Conservation (phyloP, 2,888 invertebrate genomes). For the Amorpha juglandis region DNA sequence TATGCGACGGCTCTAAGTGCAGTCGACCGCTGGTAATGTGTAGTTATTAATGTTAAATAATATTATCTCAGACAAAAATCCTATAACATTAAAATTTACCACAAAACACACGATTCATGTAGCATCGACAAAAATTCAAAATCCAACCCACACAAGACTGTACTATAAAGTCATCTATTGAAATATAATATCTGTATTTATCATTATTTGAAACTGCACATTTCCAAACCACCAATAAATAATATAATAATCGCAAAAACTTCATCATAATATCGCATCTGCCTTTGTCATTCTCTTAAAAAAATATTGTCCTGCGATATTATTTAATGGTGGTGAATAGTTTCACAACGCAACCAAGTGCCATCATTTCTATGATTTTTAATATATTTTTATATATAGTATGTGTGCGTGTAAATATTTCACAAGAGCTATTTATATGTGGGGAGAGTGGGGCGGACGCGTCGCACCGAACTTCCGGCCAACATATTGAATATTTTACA, state of each 20-base stretch:
- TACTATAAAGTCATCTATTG: not conserved
- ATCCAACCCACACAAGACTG: not conserved
- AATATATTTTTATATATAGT: conserved; percentile 72
- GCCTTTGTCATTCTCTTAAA: not conserved
- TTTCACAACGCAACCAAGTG: conserved; percentile 79
- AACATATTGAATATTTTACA: conserved; percentile 43
- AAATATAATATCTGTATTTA: conserved; percentile 6
- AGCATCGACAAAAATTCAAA: too few species aligned
- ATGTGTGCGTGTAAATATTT: conserved; percentile 72
- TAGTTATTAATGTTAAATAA: not conserved
- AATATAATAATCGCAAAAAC: not conserved
- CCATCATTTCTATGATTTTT: conserved; percentile 77
- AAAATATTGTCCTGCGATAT: not conserved
- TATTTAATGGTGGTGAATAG: conserved; percentile 39
- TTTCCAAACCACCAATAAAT: not conserved
- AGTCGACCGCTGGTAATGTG: not conserved
- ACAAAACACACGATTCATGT: too few species aligned
- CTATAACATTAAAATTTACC: not conserved
- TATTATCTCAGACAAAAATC: not conserved
- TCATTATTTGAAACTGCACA: conserved; percentile 33
- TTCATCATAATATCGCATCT: not conserved
- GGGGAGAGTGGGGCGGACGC: conserved; percentile 68
- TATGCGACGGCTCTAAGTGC: not conserved
- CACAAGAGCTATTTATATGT: conserved; percentile 57
- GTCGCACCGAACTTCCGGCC: conserved; percentile 70